Evolutionary conservation across 2,888 invertebrate species (phyloP).

Genomic region (Bembecia ichneumoniformis): DNA sequence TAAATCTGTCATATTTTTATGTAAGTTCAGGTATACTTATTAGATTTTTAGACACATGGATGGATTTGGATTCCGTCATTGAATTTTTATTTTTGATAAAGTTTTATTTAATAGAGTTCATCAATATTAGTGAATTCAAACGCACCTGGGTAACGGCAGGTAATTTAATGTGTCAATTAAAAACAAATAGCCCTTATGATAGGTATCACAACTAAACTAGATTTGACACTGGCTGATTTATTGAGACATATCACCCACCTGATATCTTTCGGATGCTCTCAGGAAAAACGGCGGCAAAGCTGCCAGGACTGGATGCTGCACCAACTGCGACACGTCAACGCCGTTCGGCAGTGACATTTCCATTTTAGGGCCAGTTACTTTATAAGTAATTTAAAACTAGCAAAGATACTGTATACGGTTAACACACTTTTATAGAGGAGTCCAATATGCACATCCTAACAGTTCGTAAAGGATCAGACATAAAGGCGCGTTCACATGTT

Average conservation of each 20-base stretch:
- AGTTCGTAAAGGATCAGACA: not conserved
- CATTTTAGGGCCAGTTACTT: conserved; percentile 21
- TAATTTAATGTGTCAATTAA: no score
- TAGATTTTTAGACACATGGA: no score
- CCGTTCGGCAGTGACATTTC: conserved; percentile 88
- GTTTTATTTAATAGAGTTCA: no score
- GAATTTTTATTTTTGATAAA: no score
- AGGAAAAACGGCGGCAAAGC: conserved; percentile 90
- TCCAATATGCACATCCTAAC: conserved; percentile 5
- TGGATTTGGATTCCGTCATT: no score
- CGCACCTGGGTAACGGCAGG: no score
- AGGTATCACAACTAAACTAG: no score
- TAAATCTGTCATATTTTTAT: no score
- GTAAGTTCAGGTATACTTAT: no score
- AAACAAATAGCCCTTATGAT: no score
- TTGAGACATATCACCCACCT: conserved; percentile 44
- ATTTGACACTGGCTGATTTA: no score
- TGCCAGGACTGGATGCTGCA: conserved; percentile 88
- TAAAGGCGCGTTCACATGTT: conserved; percentile 3
- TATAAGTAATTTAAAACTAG: conserved; percentile 7
- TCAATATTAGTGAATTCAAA: no score
- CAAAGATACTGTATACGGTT: conserved; percentile 15
- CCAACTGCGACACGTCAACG: conserved; percentile 88
- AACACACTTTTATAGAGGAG: conserved; percentile 9
- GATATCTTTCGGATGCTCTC: conserved; percentile 91